Percentiles rank a stretch among this genome's conserved stretches.
phyloP scores from a whole-genome alignment of 2,113 vertebrate genomes.

The Brienomyrus brachyistius region DNA sequence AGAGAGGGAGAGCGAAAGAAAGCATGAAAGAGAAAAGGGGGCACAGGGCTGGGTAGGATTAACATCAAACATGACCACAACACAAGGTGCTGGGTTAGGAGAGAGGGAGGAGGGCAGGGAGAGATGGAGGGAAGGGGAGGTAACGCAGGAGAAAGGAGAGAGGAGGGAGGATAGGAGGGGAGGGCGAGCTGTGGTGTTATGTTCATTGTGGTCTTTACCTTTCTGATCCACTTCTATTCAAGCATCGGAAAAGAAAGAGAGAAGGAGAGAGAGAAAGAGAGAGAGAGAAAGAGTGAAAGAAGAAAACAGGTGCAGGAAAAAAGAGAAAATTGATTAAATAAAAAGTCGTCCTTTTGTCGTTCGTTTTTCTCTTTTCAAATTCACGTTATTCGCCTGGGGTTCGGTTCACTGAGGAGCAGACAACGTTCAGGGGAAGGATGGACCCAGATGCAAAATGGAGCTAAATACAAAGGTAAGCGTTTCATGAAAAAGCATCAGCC shows the following conservation, averaged over 20 bases:
- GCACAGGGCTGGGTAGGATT: conserved; percentile 55
- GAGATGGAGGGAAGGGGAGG: conserved; percentile 45
- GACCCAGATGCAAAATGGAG: conserved; percentile 59
- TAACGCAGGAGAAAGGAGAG: conserved; percentile 36
- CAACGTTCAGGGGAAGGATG: conserved; percentile 58
- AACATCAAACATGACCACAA: conserved; percentile 83
- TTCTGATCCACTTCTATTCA: conserved; percentile 99
- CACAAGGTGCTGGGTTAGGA: conserved; percentile 86
- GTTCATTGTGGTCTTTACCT: conserved; percentile 91
- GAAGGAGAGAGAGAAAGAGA: conserved; percentile 80
- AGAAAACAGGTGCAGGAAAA: conserved; percentile 75
- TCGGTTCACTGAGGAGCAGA: conserved; percentile 42
- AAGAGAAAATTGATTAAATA: conserved; percentile 91
- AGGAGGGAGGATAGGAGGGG: conserved; percentile 43
- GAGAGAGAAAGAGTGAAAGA: conserved; percentile 75
- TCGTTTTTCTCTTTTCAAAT: conserved; percentile 20
- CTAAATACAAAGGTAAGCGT: conserved; percentile 54
- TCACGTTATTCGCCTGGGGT: conserved; percentile 57
- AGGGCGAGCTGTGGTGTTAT: conserved; percentile 72
- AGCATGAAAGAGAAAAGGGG: conserved; percentile 19
- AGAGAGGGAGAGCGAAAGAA: conserved; percentile 9
- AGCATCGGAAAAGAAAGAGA: conserved; percentile 86
- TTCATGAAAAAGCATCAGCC: conserved; percentile 45
- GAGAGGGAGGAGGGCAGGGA: conserved; percentile 47
- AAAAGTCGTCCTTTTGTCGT: conserved; percentile 61